These are phyloP conservation scores for Hafferia zeledoni DNA, from an alignment of 2,797 vertebrate species.

Conservation along the genomic window DNA sequence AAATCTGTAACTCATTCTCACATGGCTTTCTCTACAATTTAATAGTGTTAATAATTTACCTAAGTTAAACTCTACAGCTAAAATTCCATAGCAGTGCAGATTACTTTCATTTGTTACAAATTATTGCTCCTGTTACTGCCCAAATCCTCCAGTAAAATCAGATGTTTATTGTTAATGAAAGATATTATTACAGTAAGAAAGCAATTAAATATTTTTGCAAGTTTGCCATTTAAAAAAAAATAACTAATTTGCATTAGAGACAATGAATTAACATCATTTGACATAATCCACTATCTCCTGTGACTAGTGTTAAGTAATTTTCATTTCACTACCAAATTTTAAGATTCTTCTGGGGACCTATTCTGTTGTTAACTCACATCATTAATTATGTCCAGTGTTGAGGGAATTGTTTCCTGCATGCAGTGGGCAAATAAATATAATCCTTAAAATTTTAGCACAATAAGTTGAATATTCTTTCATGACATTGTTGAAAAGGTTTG, in stretches of 20 bases:
- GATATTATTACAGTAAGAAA: constrained; percentile 13
- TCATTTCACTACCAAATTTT: background rate
- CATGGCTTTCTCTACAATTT: background rate
- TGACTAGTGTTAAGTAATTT: constrained; percentile 5
- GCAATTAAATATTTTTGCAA: background rate
- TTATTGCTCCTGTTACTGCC: background rate
- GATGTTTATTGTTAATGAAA: constrained; percentile 46
- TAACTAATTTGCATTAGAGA: background rate
- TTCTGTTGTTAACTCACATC: background rate
- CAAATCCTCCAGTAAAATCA: constrained; percentile 32
- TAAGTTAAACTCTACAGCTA: background rate
- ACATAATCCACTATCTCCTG: background rate
- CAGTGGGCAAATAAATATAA: background rate
- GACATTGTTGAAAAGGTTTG: fast-evolving
- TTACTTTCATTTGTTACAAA: constrained; percentile 33
- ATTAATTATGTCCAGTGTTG: background rate
- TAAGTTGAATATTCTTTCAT: background rate
- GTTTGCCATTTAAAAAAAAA: background rate
- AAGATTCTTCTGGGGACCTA: background rate
- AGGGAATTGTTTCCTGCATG: background rate
- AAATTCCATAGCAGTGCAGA: background rate
- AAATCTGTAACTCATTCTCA: background rate
- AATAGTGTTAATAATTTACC: constrained; percentile 35
- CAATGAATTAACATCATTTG: constrained; percentile 12
- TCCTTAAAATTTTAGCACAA: background rate